Base-by-base conservation (phyloP, 2,113 vertebrate species). In the Lonchura striata region DNA sequence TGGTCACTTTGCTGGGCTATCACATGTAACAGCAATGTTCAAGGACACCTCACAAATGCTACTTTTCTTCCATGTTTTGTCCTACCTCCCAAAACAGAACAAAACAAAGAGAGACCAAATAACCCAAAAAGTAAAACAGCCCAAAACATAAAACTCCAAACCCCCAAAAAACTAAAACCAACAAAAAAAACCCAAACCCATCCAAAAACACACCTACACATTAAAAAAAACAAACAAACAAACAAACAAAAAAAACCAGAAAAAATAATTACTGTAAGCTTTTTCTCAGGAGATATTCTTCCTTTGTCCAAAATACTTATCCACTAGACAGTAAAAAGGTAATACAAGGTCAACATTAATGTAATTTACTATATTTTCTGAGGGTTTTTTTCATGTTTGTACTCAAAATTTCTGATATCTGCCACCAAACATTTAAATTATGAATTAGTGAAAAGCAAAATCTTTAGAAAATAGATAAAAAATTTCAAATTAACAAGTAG, bases 141-240 rank as follows among this genome's bases (percentile, higher is more conserved):
- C 11, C 30, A 57, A 74, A 33, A 22, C 3, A n/a, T 6, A 15
- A 39, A 39, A 28, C 9, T 7, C 13, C 7, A 5, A 59, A 64
- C 21, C 2, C 4, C 15, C 4, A 10, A 61, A 53, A 56, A 7
- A 0, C 4, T 3, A 17, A 68, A 83, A 64, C 2, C 12, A 64
- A 28, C 2, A 18, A 75, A 50, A 50, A 35, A 37, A 14, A 2
- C 6, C 19, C 13, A 15, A 76, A 19, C 11, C 13, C 9, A n/a
- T n/a, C 37, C 21, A 57, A n/a, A 57, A 23, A 8, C 46, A 25
- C 17, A 61, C 25, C 19, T 13, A 18, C 23, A 59, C 14, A 33
- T n/a, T 8, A 22, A 41, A 22, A 41, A 16, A n/a, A n/a, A n/a
- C n/a, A n/a, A n/a, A n/a, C n/a, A 31, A 5, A 27, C 44, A n/a